These are phyloP conservation scores for Latrodectus hesperus DNA, from an alignment of 2,888 invertebrate genomes.

Conservation along the genomic window DNA sequence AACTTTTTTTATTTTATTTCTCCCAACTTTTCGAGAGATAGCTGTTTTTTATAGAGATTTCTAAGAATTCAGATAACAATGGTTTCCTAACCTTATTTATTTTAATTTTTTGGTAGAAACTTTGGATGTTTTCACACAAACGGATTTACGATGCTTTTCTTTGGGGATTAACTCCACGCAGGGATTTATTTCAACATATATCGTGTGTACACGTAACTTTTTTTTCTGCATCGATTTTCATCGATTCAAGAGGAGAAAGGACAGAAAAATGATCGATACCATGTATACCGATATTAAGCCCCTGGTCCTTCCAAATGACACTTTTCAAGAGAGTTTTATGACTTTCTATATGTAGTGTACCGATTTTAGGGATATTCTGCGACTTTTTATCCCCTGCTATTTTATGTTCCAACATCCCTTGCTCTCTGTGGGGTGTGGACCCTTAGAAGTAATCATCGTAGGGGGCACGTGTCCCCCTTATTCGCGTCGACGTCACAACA, in stretches of 20 bases:
- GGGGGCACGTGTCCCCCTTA: slow-evolving; percentile 43
- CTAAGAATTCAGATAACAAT: too few species aligned
- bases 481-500: slow-evolving; percentile 39
- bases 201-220: slow-evolving; percentile 25
- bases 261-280: slow-evolving; percentile 40
- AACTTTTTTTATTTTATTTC: background rate
- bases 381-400: slow-evolving; percentile 39
- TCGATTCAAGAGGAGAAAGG: slow-evolving; percentile 45
- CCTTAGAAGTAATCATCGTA: slow-evolving; percentile 50
- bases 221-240: slow-evolving; percentile 32
- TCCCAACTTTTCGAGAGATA: background rate
- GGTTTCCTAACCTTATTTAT: background rate
- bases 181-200: slow-evolving; percentile 46
- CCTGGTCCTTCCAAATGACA: slow-evolving; percentile 55
- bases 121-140: slow-evolving; percentile 1
- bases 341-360: slow-evolving; percentile 62
- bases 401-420: slow-evolving; percentile 45
- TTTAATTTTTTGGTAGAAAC: background rate
- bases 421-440: background rate
- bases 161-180: slow-evolving; percentile 31
- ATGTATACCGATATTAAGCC: slow-evolving; percentile 51
- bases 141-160: slow-evolving; percentile 24
- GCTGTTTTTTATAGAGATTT: background rate
- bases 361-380: slow-evolving; percentile 46
- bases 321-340: slow-evolving; percentile 60